A percentile compares a stretch with the other conserved stretches of the same genome.
Evolutionary conservation across 2,797 vertebrate genomes (phyloP).

Genomic region (Peromyscus eremicus): DNA sequence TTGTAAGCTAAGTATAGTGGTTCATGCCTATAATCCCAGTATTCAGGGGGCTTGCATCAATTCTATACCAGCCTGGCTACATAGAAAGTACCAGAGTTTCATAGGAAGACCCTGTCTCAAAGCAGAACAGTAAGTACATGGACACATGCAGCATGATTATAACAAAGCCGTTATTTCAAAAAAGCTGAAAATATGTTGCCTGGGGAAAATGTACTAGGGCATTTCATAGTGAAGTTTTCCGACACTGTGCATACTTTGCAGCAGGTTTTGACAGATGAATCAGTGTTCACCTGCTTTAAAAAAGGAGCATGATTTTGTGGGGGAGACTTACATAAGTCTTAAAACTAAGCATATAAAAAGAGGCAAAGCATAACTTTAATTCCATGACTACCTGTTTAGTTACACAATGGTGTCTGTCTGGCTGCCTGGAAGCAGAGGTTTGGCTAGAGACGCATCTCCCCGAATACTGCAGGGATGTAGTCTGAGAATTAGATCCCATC

Average conservation of each 20-base stretch:
- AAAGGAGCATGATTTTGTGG: not conserved
- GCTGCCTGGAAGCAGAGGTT: not conserved
- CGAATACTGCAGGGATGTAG: not conserved
- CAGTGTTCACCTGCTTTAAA: not conserved
- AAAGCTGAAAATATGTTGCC: not conserved
- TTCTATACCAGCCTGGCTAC: not conserved
- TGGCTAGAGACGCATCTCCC: constrained; percentile 15
- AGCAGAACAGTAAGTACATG: not conserved
- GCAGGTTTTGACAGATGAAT: constrained; percentile 23
- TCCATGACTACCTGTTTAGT: constrained; percentile 26
- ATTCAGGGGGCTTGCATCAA: not conserved
- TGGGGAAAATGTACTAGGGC: constrained; percentile 30
- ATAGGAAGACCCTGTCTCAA: not conserved
- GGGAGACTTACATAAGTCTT: not conserved
- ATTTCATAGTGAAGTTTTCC: constrained; percentile 10
- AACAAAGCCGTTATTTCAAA: constrained; percentile 45
- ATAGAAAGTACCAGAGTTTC: not conserved
- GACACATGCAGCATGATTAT: not conserved
- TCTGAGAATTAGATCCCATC: not conserved
- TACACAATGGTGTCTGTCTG: not conserved
- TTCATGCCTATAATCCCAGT: not conserved
- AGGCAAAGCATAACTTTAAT: not conserved
- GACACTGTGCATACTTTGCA: not conserved
- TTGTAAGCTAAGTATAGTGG: not conserved
- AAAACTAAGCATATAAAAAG: constrained; percentile 24